phyloP scores from a whole-genome alignment of 2,113 vertebrate species.

The Clarias batrachus region DNA sequence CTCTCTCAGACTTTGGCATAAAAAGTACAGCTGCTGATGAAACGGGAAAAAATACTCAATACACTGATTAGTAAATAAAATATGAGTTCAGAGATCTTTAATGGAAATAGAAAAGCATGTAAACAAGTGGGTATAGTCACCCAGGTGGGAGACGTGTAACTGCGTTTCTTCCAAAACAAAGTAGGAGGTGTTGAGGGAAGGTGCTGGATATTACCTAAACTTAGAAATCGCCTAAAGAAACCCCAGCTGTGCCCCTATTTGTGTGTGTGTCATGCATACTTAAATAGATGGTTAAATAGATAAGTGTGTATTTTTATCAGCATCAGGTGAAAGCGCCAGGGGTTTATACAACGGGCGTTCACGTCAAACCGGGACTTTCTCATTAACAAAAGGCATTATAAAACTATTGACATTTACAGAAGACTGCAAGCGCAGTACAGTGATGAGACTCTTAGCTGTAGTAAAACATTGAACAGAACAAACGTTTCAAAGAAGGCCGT shows the following conservation, averaged over 20 bases:
- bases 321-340: not conserved
- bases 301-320: not conserved
- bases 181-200: slow-evolving; percentile 14
- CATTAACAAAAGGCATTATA: no score
- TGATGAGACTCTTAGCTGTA: no score
- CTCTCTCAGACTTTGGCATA: not conserved
- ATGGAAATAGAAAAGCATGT: not conserved
- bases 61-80: slow-evolving; percentile 6
- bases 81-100: not conserved
- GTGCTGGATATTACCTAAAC: slow-evolving; percentile 14
- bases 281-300: not conserved
- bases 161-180: slow-evolving; percentile 12
- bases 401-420: no score
- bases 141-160: not conserved
- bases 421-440: no score
- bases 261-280: not conserved
- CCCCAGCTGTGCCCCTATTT: not conserved
- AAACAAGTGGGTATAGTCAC: not conserved
- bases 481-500: no score
- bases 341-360: not conserved
- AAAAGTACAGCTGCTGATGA: not conserved
- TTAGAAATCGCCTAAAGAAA: slow-evolving; percentile 14
- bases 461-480: no score
- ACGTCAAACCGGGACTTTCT: no score
- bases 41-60: not conserved